Percentiles rank a stretch among this genome's conserved stretches.
These are phyloP conservation scores for Hypothenemus hampei DNA, from an alignment of 1,140 invertebrate species.

Conservation along the genomic window DNA sequence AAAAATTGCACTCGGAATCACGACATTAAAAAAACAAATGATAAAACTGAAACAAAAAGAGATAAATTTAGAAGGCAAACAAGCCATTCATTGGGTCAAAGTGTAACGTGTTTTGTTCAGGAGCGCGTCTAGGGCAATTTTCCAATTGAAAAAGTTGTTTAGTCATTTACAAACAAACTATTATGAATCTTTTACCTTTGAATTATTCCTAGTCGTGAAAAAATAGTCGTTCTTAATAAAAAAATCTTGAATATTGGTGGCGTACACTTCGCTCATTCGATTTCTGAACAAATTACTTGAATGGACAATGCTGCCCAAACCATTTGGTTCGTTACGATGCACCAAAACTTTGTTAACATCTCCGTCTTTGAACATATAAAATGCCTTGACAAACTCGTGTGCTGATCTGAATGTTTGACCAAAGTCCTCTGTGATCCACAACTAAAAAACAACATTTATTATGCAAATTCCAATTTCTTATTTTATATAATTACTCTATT, in stretches of 20 bases:
- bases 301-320: constrained; percentile 58
- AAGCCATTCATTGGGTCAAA: constrained; percentile 6
- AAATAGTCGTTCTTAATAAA: constrained; percentile 77
- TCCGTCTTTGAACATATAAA: constrained; percentile 59
- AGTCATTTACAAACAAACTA: not conserved
- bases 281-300: constrained; percentile 45
- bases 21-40: not conserved
- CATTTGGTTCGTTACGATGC: constrained; percentile 61
- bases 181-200: constrained; percentile 44
- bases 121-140: not conserved
- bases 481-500: constrained; percentile 56
- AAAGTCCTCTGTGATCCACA: constrained; percentile 72
- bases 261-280: constrained; percentile 50
- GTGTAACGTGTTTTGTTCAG: constrained; percentile 1
- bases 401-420: constrained; percentile 64
- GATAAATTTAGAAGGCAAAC: constrained; percentile 11
- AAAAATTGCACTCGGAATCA: too few relatives aligned
- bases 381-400: constrained; percentile 70
- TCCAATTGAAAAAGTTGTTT: constrained; percentile 4
- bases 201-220: constrained; percentile 67
- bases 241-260: constrained; percentile 72
- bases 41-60: not conserved
- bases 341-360: constrained; percentile 56
- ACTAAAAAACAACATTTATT: constrained; percentile 48
- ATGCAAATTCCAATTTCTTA: too few relatives aligned